Evolutionary conservation across 2,113 vertebrate genomes (phyloP).

Genomic region (Tinamus guttatus): DNA sequence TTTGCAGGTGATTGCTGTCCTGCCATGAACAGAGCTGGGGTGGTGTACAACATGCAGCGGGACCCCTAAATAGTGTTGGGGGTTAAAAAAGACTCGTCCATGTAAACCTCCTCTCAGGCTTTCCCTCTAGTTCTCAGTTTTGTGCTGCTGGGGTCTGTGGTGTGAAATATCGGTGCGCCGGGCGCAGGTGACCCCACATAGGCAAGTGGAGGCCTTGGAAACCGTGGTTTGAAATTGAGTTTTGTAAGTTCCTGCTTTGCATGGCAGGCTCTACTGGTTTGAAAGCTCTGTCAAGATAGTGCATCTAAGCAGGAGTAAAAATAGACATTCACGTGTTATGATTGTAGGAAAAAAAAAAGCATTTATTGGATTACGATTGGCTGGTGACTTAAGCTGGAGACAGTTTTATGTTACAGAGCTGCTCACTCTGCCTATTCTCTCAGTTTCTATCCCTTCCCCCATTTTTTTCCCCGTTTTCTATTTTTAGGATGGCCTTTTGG

Average conservation of each 20-base stretch:
- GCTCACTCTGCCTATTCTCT: slow-evolving; percentile 46
- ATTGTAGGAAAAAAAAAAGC: slow-evolving; percentile 26
- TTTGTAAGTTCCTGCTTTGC: slow-evolving; percentile 7
- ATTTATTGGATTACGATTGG: slow-evolving; percentile 52
- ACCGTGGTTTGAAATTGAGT: neutral
- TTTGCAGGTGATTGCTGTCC: neutral
- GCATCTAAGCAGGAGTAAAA: slow-evolving; percentile 53
- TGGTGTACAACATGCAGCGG: neutral
- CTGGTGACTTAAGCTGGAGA: slow-evolving; percentile 42
- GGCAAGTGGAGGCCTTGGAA: slow-evolving; percentile 7
- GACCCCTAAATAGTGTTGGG: slow-evolving; percentile 24
- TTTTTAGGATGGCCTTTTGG: slow-evolving; percentile 53
- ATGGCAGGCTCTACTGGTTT: slow-evolving; percentile 2
- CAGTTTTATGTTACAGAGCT: slow-evolving; percentile 48
- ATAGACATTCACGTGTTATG: slow-evolving; percentile 32
- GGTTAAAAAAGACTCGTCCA: slow-evolving; percentile 28
- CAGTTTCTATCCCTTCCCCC: neutral
- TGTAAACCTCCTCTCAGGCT: slow-evolving; percentile 38
- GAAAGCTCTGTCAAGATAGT: slow-evolving; percentile 26
- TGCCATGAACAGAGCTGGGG: neutral
- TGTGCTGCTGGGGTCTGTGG: slow-evolving; percentile 13
- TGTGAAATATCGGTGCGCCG: neutral
- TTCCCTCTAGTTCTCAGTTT: slow-evolving; percentile 58
- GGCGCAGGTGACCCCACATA: neutral
- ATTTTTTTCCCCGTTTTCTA: neutral